Evolutionary conservation across 2,113 vertebrate species (phyloP).

Genomic region (Vidua chalybeata): DNA sequence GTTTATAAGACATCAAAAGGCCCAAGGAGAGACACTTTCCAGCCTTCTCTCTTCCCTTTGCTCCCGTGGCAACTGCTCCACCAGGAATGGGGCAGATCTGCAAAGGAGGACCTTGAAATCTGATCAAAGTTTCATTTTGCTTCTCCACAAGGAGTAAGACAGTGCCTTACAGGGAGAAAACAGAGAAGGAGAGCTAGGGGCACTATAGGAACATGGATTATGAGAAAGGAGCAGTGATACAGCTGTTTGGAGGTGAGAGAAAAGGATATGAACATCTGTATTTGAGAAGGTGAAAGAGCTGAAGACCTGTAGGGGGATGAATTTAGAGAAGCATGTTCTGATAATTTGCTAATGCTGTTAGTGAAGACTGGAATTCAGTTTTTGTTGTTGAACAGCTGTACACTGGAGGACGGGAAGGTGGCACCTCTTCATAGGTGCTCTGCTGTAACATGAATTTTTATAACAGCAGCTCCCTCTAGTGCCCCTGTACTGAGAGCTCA

Average conservation of each 20-base stretch:
- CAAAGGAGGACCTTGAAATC: neutral
- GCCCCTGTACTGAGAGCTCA: neutral
- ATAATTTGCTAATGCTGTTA: neutral
- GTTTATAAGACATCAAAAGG: neutral
- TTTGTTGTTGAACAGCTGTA: neutral
- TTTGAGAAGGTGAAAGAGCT: neutral
- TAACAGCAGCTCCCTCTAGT: slow-evolving; percentile 62
- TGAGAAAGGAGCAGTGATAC: neutral
- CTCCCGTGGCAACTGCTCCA: neutral
- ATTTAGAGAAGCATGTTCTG: neutral
- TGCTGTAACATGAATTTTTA: neutral
- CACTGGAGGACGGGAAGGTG: accelerated
- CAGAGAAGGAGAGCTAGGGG: neutral
- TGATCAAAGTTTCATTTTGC: neutral
- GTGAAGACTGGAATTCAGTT: neutral
- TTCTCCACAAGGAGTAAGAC: neutral
- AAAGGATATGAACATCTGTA: neutral
- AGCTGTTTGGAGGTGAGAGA: neutral
- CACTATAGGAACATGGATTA: neutral
- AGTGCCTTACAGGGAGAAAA: neutral
- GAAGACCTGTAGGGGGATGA: neutral
- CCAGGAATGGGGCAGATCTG: neutral
- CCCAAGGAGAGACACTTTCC: neutral
- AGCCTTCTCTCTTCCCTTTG: neutral
- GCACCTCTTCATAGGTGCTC: accelerated